Conservation (phyloP, 2,113 vertebrate genomes). For the Myxocyprinus asiaticus region DNA sequence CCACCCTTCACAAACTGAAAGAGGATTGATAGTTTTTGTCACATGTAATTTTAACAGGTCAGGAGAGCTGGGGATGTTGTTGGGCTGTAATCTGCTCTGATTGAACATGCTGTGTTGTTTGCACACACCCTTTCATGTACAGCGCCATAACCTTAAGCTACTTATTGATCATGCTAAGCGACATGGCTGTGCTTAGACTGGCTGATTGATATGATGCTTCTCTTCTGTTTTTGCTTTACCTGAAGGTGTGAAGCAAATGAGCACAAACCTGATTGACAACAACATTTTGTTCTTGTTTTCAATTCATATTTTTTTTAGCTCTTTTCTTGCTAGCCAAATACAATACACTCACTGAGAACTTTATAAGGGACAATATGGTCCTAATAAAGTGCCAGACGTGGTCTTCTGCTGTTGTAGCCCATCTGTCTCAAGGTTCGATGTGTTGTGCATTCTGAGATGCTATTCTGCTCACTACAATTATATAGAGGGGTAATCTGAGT, state of each 20-base stretch:
- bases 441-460: too few species aligned
- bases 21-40: constrained; percentile 17
- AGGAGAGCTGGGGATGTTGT: constrained; percentile 12
- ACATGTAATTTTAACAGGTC: constrained; percentile 26
- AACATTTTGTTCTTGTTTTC: not conserved
- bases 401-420: too few species aligned
- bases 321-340: too few species aligned
- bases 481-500: too few species aligned
- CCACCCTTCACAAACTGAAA: constrained; percentile 16
- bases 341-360: too few species aligned
- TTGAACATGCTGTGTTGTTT: constrained; percentile 33
- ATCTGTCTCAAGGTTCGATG: too few species aligned
- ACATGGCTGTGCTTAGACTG: constrained; percentile 20
- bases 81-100: constrained; percentile 26
- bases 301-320: not conserved
- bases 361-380: too few species aligned
- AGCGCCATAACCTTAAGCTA: constrained; percentile 18
- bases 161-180: constrained; percentile 35
- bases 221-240: constrained; percentile 37
- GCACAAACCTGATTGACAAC: not conserved
- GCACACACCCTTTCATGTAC: constrained; percentile 37
- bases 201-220: constrained; percentile 23
- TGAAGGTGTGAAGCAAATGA: constrained; percentile 34
- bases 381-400: too few species aligned
- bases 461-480: too few species aligned